phyloP scores from a whole-genome alignment of 2,113 vertebrate species.

The Nipponia nippon region DNA sequence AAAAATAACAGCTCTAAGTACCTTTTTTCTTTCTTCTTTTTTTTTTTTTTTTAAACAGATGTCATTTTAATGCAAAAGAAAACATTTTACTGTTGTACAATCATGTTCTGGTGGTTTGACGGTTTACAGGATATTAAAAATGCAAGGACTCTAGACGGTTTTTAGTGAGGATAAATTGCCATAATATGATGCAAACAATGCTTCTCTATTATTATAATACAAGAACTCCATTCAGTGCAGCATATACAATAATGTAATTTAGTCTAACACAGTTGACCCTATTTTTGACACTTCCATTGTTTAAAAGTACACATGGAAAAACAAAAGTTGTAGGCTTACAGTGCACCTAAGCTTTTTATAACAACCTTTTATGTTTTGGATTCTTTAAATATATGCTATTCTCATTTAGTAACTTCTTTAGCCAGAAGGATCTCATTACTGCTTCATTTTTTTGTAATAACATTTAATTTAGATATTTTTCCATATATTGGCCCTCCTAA shows the following conservation, averaged over 20 bases:
- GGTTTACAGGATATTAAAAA: conserved; percentile 80
- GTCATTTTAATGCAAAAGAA: conserved; percentile 78
- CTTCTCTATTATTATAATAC: conserved; percentile 77
- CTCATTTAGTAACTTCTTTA: conserved; percentile 88
- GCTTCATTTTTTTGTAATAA: conserved; percentile 91
- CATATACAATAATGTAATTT: conserved; percentile 77
- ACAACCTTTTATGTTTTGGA: conserved; percentile 76
- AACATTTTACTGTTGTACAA: conserved; percentile 84
- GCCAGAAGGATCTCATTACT: conserved; percentile 88
- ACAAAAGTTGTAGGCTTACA: conserved; percentile 76
- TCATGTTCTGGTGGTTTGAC: conserved; percentile 85
- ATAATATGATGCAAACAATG: conserved; percentile 77
- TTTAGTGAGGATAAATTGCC: conserved; percentile 79
- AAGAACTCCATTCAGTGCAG: conserved; percentile 74
- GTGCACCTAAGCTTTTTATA: conserved; percentile 87
- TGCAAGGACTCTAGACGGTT: conserved; percentile 76
- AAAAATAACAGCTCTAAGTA: conserved; percentile 79
- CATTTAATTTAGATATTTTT: conserved; percentile 89
- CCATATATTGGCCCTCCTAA: conserved; percentile 89
- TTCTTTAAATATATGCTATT: conserved; percentile 83
- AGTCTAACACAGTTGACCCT: conserved; percentile 76
- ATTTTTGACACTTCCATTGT: conserved; percentile 83
- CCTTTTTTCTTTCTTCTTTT: conserved; percentile 58
- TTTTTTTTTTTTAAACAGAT: conserved; percentile 61
- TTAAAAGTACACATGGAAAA: conserved; percentile 79